Percentiles rank a stretch among this genome's conserved stretches.
These are phyloP conservation scores for Falco concolor DNA, from an alignment of 2,797 vertebrate genomes.

Conservation along the genomic window DNA sequence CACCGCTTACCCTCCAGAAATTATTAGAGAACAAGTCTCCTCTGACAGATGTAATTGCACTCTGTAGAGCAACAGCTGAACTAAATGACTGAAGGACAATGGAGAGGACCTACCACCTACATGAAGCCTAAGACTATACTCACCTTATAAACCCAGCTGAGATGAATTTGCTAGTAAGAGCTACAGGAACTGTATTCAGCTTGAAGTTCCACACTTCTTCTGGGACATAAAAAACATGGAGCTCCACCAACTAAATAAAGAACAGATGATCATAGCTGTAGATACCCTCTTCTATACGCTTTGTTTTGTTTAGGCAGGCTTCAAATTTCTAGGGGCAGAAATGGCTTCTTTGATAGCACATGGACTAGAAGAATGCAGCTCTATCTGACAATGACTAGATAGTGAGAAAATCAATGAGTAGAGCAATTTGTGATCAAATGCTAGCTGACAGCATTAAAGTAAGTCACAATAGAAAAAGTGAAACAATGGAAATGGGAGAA, in stretches of 20 bases:
- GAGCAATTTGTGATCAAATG: not conserved
- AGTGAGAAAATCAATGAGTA: not conserved
- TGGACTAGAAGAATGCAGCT: not conserved
- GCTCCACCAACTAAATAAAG: constrained; percentile 83
- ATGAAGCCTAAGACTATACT: constrained; percentile 3
- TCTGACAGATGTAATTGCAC: not conserved
- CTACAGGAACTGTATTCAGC: constrained; percentile 85
- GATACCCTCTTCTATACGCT: not conserved
- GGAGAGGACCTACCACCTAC: not conserved
- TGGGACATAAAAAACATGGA: constrained; percentile 89
- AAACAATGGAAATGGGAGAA: not conserved
- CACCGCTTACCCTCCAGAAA: not conserved
- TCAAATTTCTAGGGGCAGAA: not conserved
- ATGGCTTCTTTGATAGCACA: not conserved
- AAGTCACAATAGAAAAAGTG: not conserved
- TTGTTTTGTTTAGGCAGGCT: not conserved
- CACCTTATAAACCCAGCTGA: constrained; percentile 93
- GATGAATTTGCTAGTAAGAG: constrained; percentile 82
- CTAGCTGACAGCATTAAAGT: not conserved
- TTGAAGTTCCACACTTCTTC: constrained; percentile 88
- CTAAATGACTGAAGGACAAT: not conserved
- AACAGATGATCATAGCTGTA: constrained; percentile 6
- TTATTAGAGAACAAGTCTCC: not conserved
- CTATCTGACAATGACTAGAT: not conserved
- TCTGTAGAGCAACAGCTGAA: not conserved